Evolutionary conservation across 2,888 invertebrate species (phyloP), one percentile per base, ranked within the genome.

Genomic region (Eucriotettix oculatus): DNA sequence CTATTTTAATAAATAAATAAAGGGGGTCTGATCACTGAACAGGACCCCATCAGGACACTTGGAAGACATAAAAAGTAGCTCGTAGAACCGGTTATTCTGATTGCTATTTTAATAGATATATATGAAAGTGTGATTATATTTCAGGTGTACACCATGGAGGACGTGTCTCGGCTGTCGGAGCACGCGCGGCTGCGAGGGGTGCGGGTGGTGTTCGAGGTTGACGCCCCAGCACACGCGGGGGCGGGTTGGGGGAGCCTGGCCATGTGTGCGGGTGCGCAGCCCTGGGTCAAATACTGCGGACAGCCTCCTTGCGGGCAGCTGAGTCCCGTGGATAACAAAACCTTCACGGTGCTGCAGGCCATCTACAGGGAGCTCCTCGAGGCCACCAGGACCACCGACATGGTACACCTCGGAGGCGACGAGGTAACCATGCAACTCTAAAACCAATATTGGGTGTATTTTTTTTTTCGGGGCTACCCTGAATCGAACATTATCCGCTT

Each of bases 181-280:
- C 76, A 74, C 65, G 77, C 76, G 10, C 65, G 73, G 57, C 57
- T 72, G 5, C 66, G 78, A 42, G 79, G 78, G 1, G 75, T 79
- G 42, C 67, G 78, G 61, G 62, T 69, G 10, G 63, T 70, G 11
- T 66, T 67, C 1, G 70, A 70, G 59, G 44, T 70, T 10, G 70
- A 72, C 57, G 74, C 75, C 56, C 72, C 76, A 54, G 69, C 72
- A 9, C 73, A 73, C 65, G 67, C 68, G 3, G 69, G 68, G 10
- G 66, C 65, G 58, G 69, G 69, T 1, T 69, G 69, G 69, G 67
- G 68, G 58, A 69, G 68, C 66, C 68, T 68, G 1, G 41, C 16
- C 9, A 29, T 7, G 29, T 29, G 29, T 9, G 9, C 48, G n/a
- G 48, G 48, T 2, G 48, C 29, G 29, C 29, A 29, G 29, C 29